phyloP scores from a whole-genome alignment of 1,140 invertebrate species.

The Tachypleus tridentatus region DNA sequence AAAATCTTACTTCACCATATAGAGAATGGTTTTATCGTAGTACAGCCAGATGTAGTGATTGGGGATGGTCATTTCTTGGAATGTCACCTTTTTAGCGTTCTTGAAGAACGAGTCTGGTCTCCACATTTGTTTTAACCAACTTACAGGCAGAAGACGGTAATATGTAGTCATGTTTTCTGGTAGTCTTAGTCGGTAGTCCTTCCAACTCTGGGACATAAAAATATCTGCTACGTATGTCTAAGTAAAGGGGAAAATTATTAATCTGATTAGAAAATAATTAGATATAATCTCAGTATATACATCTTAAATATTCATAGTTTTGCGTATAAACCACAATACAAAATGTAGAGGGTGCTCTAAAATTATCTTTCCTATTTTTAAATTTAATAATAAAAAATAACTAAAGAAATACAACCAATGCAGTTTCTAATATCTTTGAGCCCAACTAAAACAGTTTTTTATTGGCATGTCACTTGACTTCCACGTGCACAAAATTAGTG shows the following conservation, averaged over 20 bases:
- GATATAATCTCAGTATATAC: too few species aligned
- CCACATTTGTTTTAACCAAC: constrained; percentile 24
- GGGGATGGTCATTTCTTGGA: constrained; percentile 78
- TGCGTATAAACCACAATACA: too few species aligned
- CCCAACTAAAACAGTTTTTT: too few species aligned
- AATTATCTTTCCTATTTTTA: too few species aligned
- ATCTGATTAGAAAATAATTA: too few species aligned
- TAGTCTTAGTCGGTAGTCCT: constrained; percentile 47
- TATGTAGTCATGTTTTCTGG: constrained; percentile 22
- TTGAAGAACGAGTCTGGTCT: constrained; percentile 26
- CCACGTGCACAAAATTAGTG: too few species aligned
- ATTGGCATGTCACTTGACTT: too few species aligned
- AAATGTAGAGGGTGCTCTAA: too few species aligned
- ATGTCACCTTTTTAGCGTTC: constrained; percentile 73
- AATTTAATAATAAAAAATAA: too few species aligned
- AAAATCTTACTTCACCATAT: constrained; percentile 27
- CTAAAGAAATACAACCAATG: too few species aligned
- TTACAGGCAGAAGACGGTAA: constrained; percentile 21
- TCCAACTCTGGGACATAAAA: constrained; percentile 81
- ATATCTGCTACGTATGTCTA: constrained; percentile 86
- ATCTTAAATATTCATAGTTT: too few species aligned
- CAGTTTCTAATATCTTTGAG: too few species aligned
- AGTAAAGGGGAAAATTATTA: constrained; percentile 10
- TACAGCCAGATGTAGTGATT: constrained; percentile 48
- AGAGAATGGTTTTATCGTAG: constrained; percentile 24